A percentile compares a stretch with the other conserved stretches of the same genome.
These are phyloP conservation scores for Trachymyrmex septentrionalis DNA, from an alignment of 1,140 invertebrate genomes.

Conservation along the genomic window DNA sequence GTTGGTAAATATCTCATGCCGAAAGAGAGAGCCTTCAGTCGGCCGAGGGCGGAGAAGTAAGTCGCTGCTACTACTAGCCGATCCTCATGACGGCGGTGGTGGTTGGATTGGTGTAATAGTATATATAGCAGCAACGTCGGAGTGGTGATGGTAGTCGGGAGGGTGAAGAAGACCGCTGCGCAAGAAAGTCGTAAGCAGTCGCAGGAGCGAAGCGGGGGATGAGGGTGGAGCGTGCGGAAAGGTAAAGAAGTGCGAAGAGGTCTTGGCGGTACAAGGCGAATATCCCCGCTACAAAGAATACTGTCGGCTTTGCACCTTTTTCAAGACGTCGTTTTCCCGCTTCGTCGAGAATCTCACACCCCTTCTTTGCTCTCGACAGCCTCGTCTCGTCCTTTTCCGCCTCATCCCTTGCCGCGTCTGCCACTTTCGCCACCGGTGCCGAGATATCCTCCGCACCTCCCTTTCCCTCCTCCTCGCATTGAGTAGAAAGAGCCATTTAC, in stretches of 20 bases:
- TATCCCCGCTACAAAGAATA: conserved; percentile 84
- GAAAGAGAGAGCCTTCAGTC: conserved; percentile 75
- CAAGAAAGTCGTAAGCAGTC: conserved; percentile 52
- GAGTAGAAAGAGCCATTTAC: conserved; percentile 71
- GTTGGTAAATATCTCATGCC: conserved; percentile 85
- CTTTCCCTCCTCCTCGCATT: neutral
- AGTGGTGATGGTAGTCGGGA: conserved; percentile 43
- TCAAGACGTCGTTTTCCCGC: conserved; percentile 83
- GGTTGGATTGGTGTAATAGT: conserved; percentile 13
- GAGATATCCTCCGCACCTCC: conserved; percentile 19
- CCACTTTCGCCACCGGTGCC: conserved; percentile 56
- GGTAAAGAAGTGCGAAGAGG: conserved; percentile 84
- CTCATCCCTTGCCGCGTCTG: conserved; percentile 21
- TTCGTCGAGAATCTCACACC: conserved; percentile 70
- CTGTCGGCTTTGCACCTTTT: conserved; percentile 86
- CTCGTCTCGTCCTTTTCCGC: neutral
- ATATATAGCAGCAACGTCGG: conserved; percentile 51
- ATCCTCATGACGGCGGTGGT: conserved; percentile 1
- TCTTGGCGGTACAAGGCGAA: conserved; percentile 79
- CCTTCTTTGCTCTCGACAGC: conserved; percentile 13
- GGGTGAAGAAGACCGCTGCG: conserved; percentile 45
- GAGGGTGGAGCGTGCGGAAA: conserved; percentile 55
- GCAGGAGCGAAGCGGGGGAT: neutral
- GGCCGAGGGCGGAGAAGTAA: conserved; percentile 75
- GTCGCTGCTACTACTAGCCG: conserved; percentile 51